Evolutionary conservation across 2,888 invertebrate genomes (phyloP).

Genomic region (Hydroisotoma schaefferi): DNA sequence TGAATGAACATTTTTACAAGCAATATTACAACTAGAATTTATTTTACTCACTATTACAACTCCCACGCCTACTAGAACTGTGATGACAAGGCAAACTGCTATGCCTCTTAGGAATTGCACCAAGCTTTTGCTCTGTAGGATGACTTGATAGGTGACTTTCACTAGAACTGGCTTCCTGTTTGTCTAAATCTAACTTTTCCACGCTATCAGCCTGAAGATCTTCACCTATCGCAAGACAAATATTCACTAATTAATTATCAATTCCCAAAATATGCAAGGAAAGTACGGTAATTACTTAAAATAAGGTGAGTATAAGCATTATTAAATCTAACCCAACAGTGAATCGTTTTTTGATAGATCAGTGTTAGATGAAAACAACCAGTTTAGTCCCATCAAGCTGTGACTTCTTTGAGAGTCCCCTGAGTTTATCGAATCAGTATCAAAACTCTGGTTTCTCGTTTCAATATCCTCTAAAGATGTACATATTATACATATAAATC

Average conservation of each 20-base stretch:
- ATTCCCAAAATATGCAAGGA: too few relatives aligned
- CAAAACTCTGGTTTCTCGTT: slow-evolving; percentile 22
- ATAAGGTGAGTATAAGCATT: neutral
- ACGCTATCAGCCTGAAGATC: too few relatives aligned
- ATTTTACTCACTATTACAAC: slow-evolving; percentile 13
- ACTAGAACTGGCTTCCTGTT: too few relatives aligned
- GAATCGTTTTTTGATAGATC: slow-evolving; percentile 24
- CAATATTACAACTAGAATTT: neutral
- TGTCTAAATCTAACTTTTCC: too few relatives aligned
- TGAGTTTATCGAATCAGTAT: slow-evolving; percentile 42
- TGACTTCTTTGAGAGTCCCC: slow-evolving; percentile 49
- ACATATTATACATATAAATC: neutral
- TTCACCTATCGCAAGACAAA: too few relatives aligned
- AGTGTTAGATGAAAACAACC: slow-evolving; percentile 59
- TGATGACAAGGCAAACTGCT: neutral
- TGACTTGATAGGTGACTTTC: too few relatives aligned
- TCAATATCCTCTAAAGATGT: neutral
- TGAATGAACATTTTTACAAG: neutral
- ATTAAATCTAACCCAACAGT: slow-evolving; percentile 14
- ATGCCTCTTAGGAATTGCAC: slow-evolving; percentile 14
- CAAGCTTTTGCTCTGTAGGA: slow-evolving; percentile 14
- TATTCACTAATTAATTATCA: too few relatives aligned
- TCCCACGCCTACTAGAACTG: slow-evolving; percentile 8
- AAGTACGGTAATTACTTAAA: neutral
- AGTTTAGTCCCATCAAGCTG: slow-evolving; percentile 62